Evolutionary conservation across 35 echinoderm and acorn worm species (phyloP).

Genomic region (Heliocidaris erythrogramma): DNA sequence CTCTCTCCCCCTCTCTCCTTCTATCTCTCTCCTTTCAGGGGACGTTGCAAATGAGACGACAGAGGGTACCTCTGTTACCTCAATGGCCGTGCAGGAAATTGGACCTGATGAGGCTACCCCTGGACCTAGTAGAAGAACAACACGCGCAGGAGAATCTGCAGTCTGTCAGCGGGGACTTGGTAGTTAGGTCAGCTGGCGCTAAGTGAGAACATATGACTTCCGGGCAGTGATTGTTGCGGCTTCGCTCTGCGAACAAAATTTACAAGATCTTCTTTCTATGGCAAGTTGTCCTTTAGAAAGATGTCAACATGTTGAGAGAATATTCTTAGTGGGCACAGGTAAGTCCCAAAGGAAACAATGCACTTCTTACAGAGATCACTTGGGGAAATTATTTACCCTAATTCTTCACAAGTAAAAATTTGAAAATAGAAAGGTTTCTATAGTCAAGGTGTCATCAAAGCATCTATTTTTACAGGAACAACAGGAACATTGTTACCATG

Average conservation of each 20-base stretch:
- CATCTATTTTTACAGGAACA: no score
- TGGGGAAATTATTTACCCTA: neutral
- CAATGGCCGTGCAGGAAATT: slow-evolving; percentile 43
- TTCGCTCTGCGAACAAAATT: neutral
- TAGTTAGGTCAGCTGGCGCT: slow-evolving; percentile 23
- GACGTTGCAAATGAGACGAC: neutral
- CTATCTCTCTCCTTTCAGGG: neutral
- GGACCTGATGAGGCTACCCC: slow-evolving; percentile 32
- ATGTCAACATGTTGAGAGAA: neutral
- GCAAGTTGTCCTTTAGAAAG: neutral
- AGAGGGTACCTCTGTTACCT: slow-evolving; percentile 36
- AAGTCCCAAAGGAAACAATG: neutral
- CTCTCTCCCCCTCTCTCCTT: neutral
- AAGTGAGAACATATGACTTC: slow-evolving; percentile 44
- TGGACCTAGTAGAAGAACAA: neutral
- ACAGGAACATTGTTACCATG: no score
- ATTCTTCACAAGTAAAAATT: neutral
- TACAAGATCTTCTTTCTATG: neutral
- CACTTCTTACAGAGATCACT: neutral
- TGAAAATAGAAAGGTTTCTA: no score
- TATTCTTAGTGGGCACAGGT: neutral
- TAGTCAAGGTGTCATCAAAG: no score
- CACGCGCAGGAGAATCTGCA: slow-evolving; percentile 5
- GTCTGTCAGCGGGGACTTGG: neutral
- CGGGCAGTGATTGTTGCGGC: slow-evolving; percentile 42